Percentiles rank a stretch among this genome's conserved stretches.
Evolutionary conservation across 2,888 invertebrate species (phyloP).

Genomic region (Pristionchus mayeri): DNA sequence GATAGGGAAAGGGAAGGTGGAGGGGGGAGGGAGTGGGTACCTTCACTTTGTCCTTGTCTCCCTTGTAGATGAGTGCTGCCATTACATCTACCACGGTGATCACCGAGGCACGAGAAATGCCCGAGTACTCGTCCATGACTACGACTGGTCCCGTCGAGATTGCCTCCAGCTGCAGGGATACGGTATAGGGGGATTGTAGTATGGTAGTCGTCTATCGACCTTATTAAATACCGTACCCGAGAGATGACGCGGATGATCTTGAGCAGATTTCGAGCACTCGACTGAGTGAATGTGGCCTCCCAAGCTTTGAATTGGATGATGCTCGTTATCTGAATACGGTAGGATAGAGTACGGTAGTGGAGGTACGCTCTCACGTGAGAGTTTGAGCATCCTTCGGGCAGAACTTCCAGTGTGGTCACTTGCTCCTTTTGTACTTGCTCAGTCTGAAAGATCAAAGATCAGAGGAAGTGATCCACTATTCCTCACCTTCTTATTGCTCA

Average conservation of each 20-base stretch:
- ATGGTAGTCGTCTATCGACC: background rate
- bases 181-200: background rate
- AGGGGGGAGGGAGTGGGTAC: background rate
- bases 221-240: background rate
- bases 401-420: background rate
- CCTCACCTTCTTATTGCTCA: constrained; percentile 8
- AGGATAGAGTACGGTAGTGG: background rate
- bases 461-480: background rate
- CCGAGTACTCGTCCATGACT: background rate
- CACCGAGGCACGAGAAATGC: background rate
- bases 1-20: no score
- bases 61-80: constrained; percentile 14
- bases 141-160: background rate
- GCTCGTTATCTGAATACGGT: background rate
- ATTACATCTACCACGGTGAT: background rate
- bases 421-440: background rate
- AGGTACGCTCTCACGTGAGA: background rate
- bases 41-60: background rate
- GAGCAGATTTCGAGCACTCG: constrained; percentile 18
- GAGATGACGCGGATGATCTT: constrained; percentile 21
- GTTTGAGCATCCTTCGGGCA: constrained; percentile 34
- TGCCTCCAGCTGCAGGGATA: background rate
- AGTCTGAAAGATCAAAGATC: background rate
- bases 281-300: background rate
- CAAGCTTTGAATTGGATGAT: background rate